Evolutionary conservation across 2,797 vertebrate species (phyloP).

Genomic region (Tympanoctomys barrerae): DNA sequence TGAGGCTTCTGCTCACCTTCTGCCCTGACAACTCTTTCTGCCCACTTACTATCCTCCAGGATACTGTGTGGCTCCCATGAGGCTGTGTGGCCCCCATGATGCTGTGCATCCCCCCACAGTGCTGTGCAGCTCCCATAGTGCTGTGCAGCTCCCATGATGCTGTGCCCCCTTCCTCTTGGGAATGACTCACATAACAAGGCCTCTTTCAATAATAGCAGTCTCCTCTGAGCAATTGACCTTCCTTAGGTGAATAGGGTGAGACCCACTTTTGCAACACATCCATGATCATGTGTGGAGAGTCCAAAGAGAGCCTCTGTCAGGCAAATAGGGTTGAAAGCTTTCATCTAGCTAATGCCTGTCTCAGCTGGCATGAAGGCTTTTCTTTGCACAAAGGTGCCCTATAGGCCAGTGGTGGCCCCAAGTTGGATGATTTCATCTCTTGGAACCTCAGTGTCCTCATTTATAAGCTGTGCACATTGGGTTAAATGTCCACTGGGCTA

Average conservation of each 20-base stretch:
- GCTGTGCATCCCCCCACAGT: not conserved
- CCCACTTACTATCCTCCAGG: not conserved
- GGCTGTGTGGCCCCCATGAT: no score
- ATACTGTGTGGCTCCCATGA: rapidly evolving
- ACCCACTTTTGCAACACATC: not conserved
- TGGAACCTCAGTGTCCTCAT: not conserved
- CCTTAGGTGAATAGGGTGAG: not conserved
- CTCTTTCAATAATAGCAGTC: not conserved
- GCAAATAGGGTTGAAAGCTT: not conserved
- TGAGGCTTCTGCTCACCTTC: rapidly evolving
- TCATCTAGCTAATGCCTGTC: not conserved
- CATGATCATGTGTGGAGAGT: rapidly evolving
- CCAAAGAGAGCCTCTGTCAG: not conserved
- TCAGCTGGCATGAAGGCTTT: no score
- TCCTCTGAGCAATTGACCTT: not conserved
- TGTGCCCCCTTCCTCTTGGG: rapidly evolving
- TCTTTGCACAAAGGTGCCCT: not conserved
- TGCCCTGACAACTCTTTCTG: rapidly evolving
- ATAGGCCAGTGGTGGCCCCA: rapidly evolving
- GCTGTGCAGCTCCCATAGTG: not conserved
- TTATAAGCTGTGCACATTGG: not conserved
- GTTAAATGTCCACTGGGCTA: rapidly evolving
- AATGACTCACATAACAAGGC: not conserved
- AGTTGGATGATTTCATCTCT: not conserved
- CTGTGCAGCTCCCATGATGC: not conserved